phyloP scores from a whole-genome alignment of 2,888 invertebrate genomes.

The Carpatolechia fugitivella region DNA sequence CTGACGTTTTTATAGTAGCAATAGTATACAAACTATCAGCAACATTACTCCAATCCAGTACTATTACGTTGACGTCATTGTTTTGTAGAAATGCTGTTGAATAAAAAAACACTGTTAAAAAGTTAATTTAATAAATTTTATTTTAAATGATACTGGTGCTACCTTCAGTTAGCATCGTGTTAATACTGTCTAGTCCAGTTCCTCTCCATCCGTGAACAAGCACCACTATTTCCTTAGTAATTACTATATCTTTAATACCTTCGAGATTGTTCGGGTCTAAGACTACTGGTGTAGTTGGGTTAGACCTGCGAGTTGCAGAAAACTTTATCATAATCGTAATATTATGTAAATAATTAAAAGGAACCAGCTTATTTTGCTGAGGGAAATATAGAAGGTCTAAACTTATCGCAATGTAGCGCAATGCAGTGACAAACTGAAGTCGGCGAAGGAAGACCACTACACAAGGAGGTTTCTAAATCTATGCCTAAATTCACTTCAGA shows the following conservation, averaged over 20 bases:
- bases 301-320: conserved; percentile 33
- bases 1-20: conserved; percentile 44
- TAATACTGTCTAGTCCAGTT: conserved; percentile 42
- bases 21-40: conserved; percentile 54
- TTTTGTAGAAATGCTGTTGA: conserved; percentile 47
- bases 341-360: too few species aligned
- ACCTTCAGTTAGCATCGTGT: conserved; percentile 44
- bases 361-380: too few species aligned
- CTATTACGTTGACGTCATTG: conserved; percentile 58
- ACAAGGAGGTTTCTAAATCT: too few species aligned
- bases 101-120: background rate
- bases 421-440: too few species aligned
- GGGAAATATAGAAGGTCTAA: too few species aligned
- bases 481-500: too few species aligned
- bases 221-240: conserved; percentile 40
- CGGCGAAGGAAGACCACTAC: too few species aligned
- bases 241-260: conserved; percentile 42
- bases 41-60: conserved; percentile 60
- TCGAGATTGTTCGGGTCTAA: conserved; percentile 29
- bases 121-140: too few species aligned
- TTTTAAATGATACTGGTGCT: background rate
- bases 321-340: background rate
- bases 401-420: too few species aligned
- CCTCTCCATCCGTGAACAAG: conserved; percentile 61
- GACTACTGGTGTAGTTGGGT: conserved; percentile 37